These are phyloP conservation scores for Eudasyphora cyanicolor DNA, from an alignment of 2,888 invertebrate species.

Conservation along the genomic window DNA sequence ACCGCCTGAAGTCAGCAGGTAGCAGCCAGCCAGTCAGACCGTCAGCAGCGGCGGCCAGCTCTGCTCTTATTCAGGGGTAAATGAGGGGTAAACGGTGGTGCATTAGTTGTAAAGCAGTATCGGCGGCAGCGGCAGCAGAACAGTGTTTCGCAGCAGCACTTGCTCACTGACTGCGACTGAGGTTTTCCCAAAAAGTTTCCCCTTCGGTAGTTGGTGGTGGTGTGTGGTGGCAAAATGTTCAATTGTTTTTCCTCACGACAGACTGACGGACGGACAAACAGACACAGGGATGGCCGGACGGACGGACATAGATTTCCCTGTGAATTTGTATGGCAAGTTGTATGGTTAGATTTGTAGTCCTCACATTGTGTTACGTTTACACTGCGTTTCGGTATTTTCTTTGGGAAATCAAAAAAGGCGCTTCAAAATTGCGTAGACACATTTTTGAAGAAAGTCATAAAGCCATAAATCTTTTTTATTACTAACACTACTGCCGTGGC, in stretches of 20 bases:
- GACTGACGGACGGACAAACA: too few species aligned
- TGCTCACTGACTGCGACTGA: neutral
- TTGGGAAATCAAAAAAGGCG: slow-evolving; percentile 28
- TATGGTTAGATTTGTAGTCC: neutral
- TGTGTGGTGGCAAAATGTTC: neutral
- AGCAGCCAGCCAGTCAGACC: neutral
- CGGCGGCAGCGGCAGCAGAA: too few species aligned
- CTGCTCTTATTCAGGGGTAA: neutral
- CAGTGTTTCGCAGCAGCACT: neutral
- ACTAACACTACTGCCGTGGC: slow-evolving; percentile 33
- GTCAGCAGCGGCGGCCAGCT: slow-evolving; percentile 9
- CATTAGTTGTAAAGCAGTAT: too few species aligned
- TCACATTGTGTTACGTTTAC: neutral
- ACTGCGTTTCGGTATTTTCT: neutral
- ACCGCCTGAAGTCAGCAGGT: neutral
- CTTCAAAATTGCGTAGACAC: slow-evolving; percentile 62
- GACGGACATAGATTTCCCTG: too few species aligned
- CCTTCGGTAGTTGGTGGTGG: neutral
- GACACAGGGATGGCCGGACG: too few species aligned
- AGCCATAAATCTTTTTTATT: slow-evolving; percentile 67
- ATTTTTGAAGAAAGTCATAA: slow-evolving; percentile 65
- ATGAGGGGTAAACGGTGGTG: neutral
- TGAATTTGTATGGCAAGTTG: neutral
- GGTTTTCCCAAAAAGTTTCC: neutral
- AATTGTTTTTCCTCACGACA: neutral